Base-by-base conservation (phyloP, 2,113 vertebrate species). In the Phycodurus eques region DNA sequence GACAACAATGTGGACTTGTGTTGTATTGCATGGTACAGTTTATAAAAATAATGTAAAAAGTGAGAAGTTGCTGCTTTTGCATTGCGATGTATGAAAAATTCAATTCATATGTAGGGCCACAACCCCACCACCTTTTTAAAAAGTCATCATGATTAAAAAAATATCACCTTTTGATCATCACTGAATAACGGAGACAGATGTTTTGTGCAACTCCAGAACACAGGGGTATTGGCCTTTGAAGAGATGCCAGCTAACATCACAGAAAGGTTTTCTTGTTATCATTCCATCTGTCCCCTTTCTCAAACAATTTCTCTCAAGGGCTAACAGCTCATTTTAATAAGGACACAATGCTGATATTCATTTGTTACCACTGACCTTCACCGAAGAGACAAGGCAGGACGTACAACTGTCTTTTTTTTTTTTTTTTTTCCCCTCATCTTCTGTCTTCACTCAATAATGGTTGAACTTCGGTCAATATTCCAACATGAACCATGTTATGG, bases 131-230 rank as follows among this genome's bases (percentile, higher is more conserved):
- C 14, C 15, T 67, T 49, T 33, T 10, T 13, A 42, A 66, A 78
- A 44, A 14, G 78, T 78, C 70, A 31, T 72, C 22, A 67, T 71
- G 77, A 86, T 81, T 85, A 85, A 67, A 81, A 68, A 46, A 71
- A 75, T 53, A 49, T 57, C 33, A 57, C 74, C 72, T 76, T 75
- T 82, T 77, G 43, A 70, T 76, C 74, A 12, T 33, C 67, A 62
- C 46, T 79, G 73, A 84, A 67, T 72, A 79, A 78, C 69, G 66
- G 56, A 80, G 78, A 79, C 86, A 91, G 88, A 90, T 89, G 90
- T 77, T 83, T 83, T 78, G 88, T 78, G 89, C 80, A 84, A 78
- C 82, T 80, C 71, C 76, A 46, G 70, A 87, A 72, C 81, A 60
- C 82, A 67, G 62, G 87, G 83, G 70, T 43, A 70, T 68, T 9